Conservation (phyloP, 2,888 invertebrate species). For the Gnatocerus cornutus region DNA sequence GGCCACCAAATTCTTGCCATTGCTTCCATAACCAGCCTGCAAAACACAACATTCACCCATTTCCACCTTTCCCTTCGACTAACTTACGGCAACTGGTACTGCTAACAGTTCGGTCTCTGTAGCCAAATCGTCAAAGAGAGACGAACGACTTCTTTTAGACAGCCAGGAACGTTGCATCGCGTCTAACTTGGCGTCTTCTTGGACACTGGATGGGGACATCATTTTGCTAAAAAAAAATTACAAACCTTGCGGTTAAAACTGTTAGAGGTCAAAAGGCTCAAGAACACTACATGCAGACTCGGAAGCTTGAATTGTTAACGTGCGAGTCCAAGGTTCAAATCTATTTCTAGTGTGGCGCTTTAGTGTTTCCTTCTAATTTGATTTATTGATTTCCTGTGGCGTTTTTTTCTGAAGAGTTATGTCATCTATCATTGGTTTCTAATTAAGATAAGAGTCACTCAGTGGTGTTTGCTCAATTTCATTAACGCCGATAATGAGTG, state of each 20-base stretch:
- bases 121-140: slow-evolving; percentile 63
- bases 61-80: neutral
- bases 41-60: slow-evolving; percentile 7
- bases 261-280: slow-evolving; percentile 15
- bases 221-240: slow-evolving; percentile 55
- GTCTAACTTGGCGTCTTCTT: slow-evolving; percentile 67
- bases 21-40: slow-evolving; percentile 9
- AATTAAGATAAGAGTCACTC: too few species aligned
- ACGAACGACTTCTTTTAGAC: slow-evolving; percentile 58
- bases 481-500: too few species aligned
- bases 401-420: too few species aligned
- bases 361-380: too few species aligned
- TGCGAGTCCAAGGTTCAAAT: too few species aligned
- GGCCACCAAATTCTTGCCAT: slow-evolving; percentile 5
- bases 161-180: slow-evolving; percentile 69
- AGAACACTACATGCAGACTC: slow-evolving; percentile 14
- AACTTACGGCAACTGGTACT: slow-evolving; percentile 44
- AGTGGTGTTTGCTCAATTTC: too few species aligned
- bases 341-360: too few species aligned
- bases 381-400: too few species aligned
- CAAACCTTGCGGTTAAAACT: slow-evolving; percentile 9
- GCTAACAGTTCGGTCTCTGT: slow-evolving; percentile 61
- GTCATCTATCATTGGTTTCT: too few species aligned
- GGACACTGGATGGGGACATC: slow-evolving; percentile 57
- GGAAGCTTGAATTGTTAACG: too few species aligned